These are phyloP conservation scores for Lophura nycthemera DNA, from an alignment of 2,113 vertebrate genomes.

Conservation along the genomic window DNA sequence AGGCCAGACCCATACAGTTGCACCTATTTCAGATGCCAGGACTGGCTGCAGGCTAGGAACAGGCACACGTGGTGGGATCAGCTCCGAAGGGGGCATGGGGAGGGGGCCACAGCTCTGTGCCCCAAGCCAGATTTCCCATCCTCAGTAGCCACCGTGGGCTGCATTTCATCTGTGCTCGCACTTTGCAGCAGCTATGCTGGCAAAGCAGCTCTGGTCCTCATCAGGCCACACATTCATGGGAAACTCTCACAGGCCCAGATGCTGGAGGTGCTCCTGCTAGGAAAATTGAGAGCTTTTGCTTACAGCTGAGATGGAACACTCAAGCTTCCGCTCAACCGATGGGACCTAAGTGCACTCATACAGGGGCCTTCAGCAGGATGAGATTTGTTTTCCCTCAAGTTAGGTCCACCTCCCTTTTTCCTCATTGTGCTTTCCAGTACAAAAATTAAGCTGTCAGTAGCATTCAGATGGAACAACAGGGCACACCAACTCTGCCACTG, in stretches of 20 bases:
- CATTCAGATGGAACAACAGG: background rate
- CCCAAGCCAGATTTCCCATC: background rate
- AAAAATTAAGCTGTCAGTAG: background rate
- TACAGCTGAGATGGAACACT: background rate
- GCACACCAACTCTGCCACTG: background rate
- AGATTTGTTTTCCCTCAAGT: background rate
- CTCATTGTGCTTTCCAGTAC: background rate
- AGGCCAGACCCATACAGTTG: background rate
- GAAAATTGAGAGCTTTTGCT: background rate
- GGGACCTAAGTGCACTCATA: accelerated
- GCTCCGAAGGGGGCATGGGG: background rate
- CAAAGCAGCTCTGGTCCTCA: constrained; percentile 7
- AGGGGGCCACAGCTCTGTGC: background rate
- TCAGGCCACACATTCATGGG: background rate
- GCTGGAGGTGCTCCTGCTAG: background rate
- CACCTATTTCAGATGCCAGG: background rate
- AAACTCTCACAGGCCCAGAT: background rate
- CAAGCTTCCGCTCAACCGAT: accelerated
- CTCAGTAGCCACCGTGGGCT: background rate
- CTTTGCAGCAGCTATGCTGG: background rate
- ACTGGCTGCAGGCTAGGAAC: background rate
- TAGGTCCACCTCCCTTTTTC: background rate
- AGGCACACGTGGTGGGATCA: background rate
- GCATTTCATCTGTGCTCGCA: background rate
- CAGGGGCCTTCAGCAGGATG: background rate